Percentiles rank a stretch among this genome's conserved stretches.
phyloP scores from a whole-genome alignment of 2,888 invertebrate genomes.

The Drosophila recens region DNA sequence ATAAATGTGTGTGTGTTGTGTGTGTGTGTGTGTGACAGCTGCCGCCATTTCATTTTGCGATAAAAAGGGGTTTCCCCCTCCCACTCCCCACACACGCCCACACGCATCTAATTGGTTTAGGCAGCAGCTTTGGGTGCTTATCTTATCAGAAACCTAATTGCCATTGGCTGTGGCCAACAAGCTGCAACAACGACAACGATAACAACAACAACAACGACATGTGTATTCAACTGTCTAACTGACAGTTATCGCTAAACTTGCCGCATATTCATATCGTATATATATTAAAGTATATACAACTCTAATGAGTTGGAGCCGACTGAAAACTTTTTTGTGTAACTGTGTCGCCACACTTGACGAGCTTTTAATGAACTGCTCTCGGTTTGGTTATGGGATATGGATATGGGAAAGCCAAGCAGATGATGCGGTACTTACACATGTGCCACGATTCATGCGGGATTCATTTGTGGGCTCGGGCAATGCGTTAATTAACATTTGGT shows the following conservation, averaged over 20 bases:
- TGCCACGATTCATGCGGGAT: conserved; percentile 20
- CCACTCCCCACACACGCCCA: conserved; percentile 3
- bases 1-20: conserved; percentile 16
- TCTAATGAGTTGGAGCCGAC: conserved; percentile 52
- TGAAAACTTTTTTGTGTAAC: conserved; percentile 36
- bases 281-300: conserved; percentile 16
- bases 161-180: conserved; percentile 62
- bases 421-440: conserved; percentile 25
- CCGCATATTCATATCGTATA: conserved; percentile 32
- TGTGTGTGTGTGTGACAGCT: conserved; percentile 61
- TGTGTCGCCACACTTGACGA: conserved; percentile 62
- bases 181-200: conserved; percentile 24
- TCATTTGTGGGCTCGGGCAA: conserved; percentile 29
- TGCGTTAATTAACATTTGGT: conserved; percentile 67
- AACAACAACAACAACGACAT: conserved; percentile 20
- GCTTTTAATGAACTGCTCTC: conserved; percentile 68
- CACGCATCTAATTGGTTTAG: conserved; percentile 73
- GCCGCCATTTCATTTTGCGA: conserved; percentile 75
- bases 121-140: conserved; percentile 73
- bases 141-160: conserved; percentile 78
- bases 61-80: conserved; percentile 58
- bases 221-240: conserved; percentile 23
- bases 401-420: conserved; percentile 28
- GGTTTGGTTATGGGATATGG: conserved; percentile 22
- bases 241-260: conserved; percentile 65